Percentiles rank a stretch among this genome's conserved stretches.
Evolutionary conservation across 2,797 vertebrate species (phyloP).

Genomic region (Amblyraja radiata): DNA sequence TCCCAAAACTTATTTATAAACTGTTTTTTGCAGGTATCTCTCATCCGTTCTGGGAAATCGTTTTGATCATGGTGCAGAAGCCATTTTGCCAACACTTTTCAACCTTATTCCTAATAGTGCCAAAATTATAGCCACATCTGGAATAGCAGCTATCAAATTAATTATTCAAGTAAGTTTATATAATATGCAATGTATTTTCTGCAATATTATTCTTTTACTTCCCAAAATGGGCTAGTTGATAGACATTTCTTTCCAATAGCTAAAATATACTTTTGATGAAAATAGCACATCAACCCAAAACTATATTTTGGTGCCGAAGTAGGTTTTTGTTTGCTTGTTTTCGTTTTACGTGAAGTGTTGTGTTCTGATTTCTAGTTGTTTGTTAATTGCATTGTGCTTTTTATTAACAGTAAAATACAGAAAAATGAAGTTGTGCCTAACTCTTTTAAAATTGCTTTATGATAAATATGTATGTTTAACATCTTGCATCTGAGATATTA

Average conservation of each 20-base stretch:
- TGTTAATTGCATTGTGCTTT: neutral
- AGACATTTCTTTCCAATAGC: neutral
- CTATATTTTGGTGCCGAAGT: neutral
- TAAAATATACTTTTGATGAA: neutral
- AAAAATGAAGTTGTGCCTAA: neutral
- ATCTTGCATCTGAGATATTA: neutral
- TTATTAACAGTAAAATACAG: neutral
- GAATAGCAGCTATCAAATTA: slow-evolving; percentile 82
- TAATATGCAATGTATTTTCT: neutral
- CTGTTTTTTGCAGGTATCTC: slow-evolving; percentile 66
- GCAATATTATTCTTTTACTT: neutral
- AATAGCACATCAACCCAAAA: neutral
- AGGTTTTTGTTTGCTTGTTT: neutral
- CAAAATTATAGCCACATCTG: slow-evolving; percentile 97
- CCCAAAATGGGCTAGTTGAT: neutral
- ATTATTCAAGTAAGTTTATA: slow-evolving; percentile 82
- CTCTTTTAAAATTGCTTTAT: neutral
- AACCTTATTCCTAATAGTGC: slow-evolving; percentile 97
- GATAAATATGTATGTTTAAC: neutral
- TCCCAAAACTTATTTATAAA: slow-evolving; percentile 36
- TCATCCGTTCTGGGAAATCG: slow-evolving; percentile 85
- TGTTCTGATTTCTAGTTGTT: neutral
- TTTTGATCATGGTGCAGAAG: slow-evolving; percentile 95
- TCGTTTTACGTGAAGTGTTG: neutral
- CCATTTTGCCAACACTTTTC: slow-evolving; percentile 91